Base-by-base conservation (phyloP, 2,888 invertebrate genomes). In the Fragum sueziense region DNA sequence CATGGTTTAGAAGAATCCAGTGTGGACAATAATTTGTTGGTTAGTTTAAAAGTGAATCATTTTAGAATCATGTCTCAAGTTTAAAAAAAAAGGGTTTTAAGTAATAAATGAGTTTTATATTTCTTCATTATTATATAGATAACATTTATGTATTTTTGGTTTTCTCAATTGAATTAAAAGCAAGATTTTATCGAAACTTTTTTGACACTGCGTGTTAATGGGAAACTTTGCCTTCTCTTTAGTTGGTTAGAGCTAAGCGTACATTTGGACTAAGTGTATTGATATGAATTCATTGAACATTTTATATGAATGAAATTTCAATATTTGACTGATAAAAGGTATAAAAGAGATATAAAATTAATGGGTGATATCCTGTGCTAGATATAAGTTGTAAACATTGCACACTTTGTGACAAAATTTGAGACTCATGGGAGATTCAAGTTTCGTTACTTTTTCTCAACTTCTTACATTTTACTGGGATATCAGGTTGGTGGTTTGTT, bases 221-320 rank as follows among this genome's bases (percentile, higher is more conserved):
- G 65, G 41, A 41, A 65, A 62, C 9, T 62, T 33, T 65, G 41
- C 41, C 41, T 17, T 25, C 22, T 2, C 65, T 65, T 25, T 41
- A 65, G 41, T 65, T 65, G 41, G n/a, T 4, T 25, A 27, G 47
- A 47, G 34, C 65, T 65, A 31, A 57, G 27, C 29, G 3, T 29
- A 57, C 57, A 57, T 57, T 29, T 29, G 27, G 29, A 57, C 27
- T 25, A 47, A 9, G 31, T 20, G 62, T 34, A 34, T 65, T 34
- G n/a, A 65, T 33, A 65, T 70, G 27, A 70, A 22, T 70, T 70
- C 70, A 70, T 70, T 70, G 70, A 70, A 52, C 25, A 57, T 54
- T 70, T 70, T 33, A 51, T 34, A 34, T 70, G 70, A 70, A 70
- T 70, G 70, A 70, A 70, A 65, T 52, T 57, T 70, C 54, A 70